Percentiles rank a stretch among this genome's conserved stretches.
Conservation (phyloP, 2,113 vertebrate genomes). For the Cyanistes caeruleus region DNA sequence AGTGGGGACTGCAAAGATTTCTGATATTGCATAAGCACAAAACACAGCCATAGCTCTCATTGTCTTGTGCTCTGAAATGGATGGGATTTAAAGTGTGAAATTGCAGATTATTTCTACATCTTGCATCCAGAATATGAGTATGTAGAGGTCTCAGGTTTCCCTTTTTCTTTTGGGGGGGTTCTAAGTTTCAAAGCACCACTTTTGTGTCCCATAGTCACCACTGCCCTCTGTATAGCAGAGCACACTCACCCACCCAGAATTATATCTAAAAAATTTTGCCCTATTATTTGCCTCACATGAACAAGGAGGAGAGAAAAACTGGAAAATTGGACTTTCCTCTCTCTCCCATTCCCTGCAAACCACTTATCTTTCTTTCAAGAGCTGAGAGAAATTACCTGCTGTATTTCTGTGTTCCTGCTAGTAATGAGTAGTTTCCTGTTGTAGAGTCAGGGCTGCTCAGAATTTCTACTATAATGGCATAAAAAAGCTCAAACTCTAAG, state of each 20-base stretch:
- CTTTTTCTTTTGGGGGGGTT: not conserved
- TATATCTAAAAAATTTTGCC: not conserved
- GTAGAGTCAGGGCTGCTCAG: not conserved
- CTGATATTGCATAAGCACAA: not conserved
- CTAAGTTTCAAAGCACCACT: not conserved
- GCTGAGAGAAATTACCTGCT: not conserved
- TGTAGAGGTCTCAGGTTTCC: not conserved
- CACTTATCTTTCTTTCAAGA: not conserved
- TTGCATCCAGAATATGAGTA: not conserved
- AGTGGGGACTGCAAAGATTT: rapidly evolving
- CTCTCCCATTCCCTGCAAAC: not conserved
- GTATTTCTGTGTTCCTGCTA: not conserved
- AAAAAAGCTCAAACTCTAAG: not conserved
- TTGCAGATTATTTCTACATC: not conserved
- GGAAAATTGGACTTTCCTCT: not conserved
- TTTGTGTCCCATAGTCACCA: not conserved
- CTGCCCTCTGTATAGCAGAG: not conserved
- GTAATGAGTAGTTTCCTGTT: not conserved
- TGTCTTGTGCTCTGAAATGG: not conserved
- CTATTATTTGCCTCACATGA: not conserved
- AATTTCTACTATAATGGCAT: not conserved
- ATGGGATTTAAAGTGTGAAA: not conserved
- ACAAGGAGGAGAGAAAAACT: not conserved
- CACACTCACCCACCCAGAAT: not conserved
- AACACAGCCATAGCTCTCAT: rapidly evolving